phyloP scores from a whole-genome alignment of 2,113 vertebrate species.

The Nymphicus hollandicus region DNA sequence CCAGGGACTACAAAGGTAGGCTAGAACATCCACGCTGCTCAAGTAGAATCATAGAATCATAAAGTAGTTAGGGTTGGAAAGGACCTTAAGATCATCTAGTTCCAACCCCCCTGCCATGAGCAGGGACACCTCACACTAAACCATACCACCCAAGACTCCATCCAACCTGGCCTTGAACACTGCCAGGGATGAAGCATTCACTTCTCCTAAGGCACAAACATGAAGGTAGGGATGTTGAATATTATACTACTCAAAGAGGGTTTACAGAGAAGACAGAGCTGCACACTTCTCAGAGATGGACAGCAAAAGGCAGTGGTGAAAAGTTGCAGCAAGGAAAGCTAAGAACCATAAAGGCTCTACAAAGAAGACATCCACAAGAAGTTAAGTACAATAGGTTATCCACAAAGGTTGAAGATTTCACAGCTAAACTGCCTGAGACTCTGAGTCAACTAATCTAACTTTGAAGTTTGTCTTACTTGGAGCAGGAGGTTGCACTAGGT shows the following conservation, averaged over 20 bases:
- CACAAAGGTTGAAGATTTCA: neutral
- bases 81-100: neutral
- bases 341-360: neutral
- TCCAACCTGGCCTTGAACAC: neutral
- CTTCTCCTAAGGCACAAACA: neutral
- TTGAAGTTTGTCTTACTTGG: neutral
- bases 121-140: neutral
- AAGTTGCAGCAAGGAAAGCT: neutral
- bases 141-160: neutral
- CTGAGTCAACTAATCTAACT: neutral
- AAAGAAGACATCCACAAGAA: neutral
- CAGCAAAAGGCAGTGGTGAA: neutral
- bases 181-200: neutral
- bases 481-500: neutral
- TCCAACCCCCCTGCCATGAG: neutral
- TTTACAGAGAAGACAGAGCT: neutral
- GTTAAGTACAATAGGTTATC: neutral
- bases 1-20: neutral
- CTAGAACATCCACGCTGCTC: neutral
- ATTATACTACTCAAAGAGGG: neutral
- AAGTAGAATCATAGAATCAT: neutral
- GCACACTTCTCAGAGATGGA: neutral
- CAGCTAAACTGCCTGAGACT: neutral
- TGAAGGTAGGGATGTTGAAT: neutral
- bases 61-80: neutral